Base-by-base conservation (phyloP, 2,797 vertebrate species). In the Arctocebus calabarensis region DNA sequence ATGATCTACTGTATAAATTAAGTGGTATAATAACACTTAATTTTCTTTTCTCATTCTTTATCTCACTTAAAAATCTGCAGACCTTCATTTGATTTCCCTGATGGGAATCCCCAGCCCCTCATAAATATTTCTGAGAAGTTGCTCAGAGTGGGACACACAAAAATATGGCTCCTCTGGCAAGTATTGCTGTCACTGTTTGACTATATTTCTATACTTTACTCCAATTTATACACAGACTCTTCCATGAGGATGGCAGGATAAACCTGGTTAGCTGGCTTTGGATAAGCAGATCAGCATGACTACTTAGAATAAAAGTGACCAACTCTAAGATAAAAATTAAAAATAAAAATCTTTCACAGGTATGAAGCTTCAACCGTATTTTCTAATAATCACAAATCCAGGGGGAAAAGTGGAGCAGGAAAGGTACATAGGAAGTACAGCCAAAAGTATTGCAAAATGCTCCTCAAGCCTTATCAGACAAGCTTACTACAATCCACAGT, bases 11-110 rank as follows among this genome's bases (percentile, higher is more conserved):
- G 64, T 68, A 66, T 68, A 68, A 57, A 68, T 68, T 68, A 68
- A 68, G 64, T 68, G 32, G 7, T 20, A 34, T n/a, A 78, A 73
- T 66, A 82, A 27, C 57, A 92, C 29, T 94, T 81, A 55, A 79
- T 94, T 88, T 90, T 74, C 32, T 64, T 92, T 95, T 79, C 78
- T 91, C 77, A 82, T 83, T 84, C 73, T 88, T 1, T 3, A 45
- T 79, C 90, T 92, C 40, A 94, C 64, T 90, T 78, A 59, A 62
- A 68, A 90, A 82, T 55, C 77, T 94, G 95, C 37, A 96, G 83
- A 90, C 59, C 62, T 88, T 82, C 66, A 83, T 32, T 74, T 66
- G 34, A 48, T 84, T 94, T 93, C 70, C 90, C 29, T 85, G 45
- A 27, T 57, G 61, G 85, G 73, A 87, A 94, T 78, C 61, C 34